A percentile compares a stretch with the other conserved stretches of the same genome.
phyloP scores from a whole-genome alignment of 2,888 invertebrate genomes.

The Drosophila quinaria region DNA sequence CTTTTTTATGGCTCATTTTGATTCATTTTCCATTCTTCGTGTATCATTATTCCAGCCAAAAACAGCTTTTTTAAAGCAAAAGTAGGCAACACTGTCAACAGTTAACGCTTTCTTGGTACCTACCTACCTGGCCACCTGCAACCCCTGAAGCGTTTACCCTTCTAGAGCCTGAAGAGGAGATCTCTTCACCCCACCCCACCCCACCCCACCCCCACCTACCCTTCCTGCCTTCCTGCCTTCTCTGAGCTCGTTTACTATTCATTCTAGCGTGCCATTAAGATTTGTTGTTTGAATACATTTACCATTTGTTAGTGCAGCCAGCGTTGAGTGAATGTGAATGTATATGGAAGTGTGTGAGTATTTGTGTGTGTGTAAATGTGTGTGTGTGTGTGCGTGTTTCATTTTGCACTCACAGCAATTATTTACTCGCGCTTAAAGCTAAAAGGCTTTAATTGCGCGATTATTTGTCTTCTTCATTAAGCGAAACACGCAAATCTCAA shows the following conservation, averaged over 20 bases:
- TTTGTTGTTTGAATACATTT: conserved; percentile 82
- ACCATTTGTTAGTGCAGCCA: conserved; percentile 77
- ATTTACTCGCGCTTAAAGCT: conserved; percentile 84
- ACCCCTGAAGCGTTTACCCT: conserved; percentile 29
- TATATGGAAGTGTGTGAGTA: conserved; percentile 14
- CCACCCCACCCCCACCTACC: too few species aligned
- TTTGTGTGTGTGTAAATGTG: conserved; percentile 18
- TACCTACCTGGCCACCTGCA: conserved; percentile 36
- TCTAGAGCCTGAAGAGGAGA: conserved; percentile 16
- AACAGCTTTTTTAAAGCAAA: too few species aligned
- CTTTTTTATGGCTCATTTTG: too few species aligned
- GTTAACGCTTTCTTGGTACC: conserved; percentile 49
- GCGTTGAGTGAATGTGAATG: conserved; percentile 38
- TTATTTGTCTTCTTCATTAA: conserved; percentile 85
- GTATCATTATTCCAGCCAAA: too few species aligned
- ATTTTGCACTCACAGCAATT: conserved; percentile 81
- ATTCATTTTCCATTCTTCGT: too few species aligned
- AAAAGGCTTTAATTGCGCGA: conserved; percentile 84
- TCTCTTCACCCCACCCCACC: not conserved
- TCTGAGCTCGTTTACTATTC: conserved; percentile 76
- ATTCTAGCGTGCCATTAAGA: conserved; percentile 82
- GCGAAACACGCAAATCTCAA: conserved; percentile 83
- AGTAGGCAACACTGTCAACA: too few species aligned
- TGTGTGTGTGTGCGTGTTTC: conserved; percentile 52
- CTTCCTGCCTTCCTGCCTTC: not conserved